Evolutionary conservation across 2,888 invertebrate species (phyloP).

Genomic region (Netelia melanura): DNA sequence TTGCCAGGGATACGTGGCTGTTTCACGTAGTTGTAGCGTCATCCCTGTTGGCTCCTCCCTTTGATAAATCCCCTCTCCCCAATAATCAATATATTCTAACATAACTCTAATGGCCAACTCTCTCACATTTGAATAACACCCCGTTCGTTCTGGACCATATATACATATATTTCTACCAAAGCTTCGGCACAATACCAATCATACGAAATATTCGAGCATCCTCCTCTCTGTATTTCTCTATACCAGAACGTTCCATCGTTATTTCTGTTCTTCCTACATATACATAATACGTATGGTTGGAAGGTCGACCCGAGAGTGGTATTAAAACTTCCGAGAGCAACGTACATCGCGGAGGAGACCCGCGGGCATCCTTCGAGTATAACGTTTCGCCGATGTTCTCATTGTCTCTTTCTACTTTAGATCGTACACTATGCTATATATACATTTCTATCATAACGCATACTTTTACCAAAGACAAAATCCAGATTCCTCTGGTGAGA

Average conservation of each 20-base stretch:
- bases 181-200: conserved; percentile 83
- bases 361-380: conserved; percentile 75
- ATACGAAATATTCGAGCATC: conserved; percentile 81
- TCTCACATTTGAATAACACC: conserved; percentile 82
- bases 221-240: conserved; percentile 55
- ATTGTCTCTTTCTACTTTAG: conserved; percentile 55
- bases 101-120: conserved; percentile 84
- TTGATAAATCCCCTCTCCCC: conserved; percentile 79
- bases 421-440: conserved; percentile 22
- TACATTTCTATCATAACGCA: conserved; percentile 15
- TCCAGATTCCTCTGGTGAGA: conserved; percentile 40
- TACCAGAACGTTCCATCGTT: conserved; percentile 46
- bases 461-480: conserved; percentile 59
- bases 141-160: conserved; percentile 67
- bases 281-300: conserved; percentile 25
- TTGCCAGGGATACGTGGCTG: conserved; percentile 25
- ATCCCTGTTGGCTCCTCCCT: conserved; percentile 79
- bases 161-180: conserved; percentile 3
- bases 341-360: conserved; percentile 71
- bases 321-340: conserved; percentile 82
- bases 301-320: conserved; percentile 78
- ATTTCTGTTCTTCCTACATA: conserved; percentile 71
- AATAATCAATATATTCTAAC: conserved; percentile 85
- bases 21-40: conserved; percentile 76
- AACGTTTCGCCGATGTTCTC: conserved; percentile 62